Evolutionary conservation across 2,797 vertebrate genomes (phyloP).

Genomic region (Gallirallus australis): DNA sequence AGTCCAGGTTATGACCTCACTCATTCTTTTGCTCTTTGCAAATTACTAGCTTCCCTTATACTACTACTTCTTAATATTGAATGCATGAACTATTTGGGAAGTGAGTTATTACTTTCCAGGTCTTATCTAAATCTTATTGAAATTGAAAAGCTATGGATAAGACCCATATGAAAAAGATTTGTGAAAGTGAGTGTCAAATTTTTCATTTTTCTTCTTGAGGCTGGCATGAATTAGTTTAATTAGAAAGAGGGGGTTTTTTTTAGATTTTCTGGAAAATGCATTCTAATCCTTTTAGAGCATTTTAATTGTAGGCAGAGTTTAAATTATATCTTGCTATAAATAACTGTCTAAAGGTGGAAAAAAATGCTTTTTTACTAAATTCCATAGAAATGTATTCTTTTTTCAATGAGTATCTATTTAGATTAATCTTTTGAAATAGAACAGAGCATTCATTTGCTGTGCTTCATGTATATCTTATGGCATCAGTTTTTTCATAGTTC

Average conservation of each 20-base stretch:
- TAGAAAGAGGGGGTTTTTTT: neutral
- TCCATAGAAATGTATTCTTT: neutral
- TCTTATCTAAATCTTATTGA: conserved; percentile 12
- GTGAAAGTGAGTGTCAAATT: neutral
- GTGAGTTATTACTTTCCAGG: neutral
- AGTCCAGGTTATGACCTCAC: neutral
- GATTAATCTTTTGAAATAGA: neutral
- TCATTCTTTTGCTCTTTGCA: neutral
- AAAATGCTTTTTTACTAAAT: neutral
- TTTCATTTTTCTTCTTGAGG: neutral
- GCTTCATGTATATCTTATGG: neutral
- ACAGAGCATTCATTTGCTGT: neutral
- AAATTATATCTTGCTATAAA: neutral
- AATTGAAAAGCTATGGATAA: neutral
- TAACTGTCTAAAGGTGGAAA: neutral
- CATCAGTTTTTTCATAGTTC: neutral
- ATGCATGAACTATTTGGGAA: neutral
- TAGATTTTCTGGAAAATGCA: neutral
- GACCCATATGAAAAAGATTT: neutral
- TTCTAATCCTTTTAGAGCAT: neutral
- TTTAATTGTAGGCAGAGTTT: neutral
- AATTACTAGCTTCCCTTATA: neutral
- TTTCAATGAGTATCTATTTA: neutral
- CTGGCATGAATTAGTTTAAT: neutral
- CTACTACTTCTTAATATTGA: neutral